Evolutionary conservation across 2,888 invertebrate genomes (phyloP).

Genomic region (Chymomyza caudatula): DNA sequence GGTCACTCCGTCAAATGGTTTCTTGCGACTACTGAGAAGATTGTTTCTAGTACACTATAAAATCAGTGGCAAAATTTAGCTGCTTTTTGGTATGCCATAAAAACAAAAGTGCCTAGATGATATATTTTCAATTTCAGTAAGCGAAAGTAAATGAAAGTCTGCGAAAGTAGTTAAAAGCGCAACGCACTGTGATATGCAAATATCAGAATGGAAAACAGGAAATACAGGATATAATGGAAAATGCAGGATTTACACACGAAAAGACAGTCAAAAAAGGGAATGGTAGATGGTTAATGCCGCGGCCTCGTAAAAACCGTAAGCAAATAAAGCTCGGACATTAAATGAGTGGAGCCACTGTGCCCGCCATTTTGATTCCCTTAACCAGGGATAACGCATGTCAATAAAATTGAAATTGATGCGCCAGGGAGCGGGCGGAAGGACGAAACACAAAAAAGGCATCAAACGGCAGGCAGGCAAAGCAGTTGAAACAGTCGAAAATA

Average conservation of each 20-base stretch:
- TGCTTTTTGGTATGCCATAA: not conserved
- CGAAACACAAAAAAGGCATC: constrained; percentile 34
- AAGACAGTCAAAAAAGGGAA: not conserved
- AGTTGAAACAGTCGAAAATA: constrained; percentile 38
- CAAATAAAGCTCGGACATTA: constrained; percentile 50
- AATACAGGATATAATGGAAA: constrained; percentile 22
- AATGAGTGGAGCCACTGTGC: constrained; percentile 43
- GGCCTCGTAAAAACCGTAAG: constrained; percentile 52
- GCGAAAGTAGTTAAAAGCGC: constrained; percentile 45
- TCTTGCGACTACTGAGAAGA: too few relatives aligned
- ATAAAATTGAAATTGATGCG: constrained; percentile 73
- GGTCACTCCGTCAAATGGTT: too few relatives aligned
- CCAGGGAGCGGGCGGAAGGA: not conserved
- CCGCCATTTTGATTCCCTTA: not conserved
- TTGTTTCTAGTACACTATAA: too few relatives aligned
- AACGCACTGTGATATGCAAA: constrained; percentile 40
- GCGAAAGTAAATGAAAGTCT: constrained; percentile 29
- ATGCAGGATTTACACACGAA: not conserved
- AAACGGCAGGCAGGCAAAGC: not conserved
- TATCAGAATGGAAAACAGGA: constrained; percentile 30
- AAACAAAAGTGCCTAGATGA: constrained; percentile 5
- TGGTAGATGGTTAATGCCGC: constrained; percentile 35
- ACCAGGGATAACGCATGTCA: constrained; percentile 43
- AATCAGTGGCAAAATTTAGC: not conserved
- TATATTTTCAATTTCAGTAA: constrained; percentile 62